These are phyloP conservation scores for Rhincodon typus DNA, from an alignment of 2,797 vertebrate genomes.

Conservation along the genomic window DNA sequence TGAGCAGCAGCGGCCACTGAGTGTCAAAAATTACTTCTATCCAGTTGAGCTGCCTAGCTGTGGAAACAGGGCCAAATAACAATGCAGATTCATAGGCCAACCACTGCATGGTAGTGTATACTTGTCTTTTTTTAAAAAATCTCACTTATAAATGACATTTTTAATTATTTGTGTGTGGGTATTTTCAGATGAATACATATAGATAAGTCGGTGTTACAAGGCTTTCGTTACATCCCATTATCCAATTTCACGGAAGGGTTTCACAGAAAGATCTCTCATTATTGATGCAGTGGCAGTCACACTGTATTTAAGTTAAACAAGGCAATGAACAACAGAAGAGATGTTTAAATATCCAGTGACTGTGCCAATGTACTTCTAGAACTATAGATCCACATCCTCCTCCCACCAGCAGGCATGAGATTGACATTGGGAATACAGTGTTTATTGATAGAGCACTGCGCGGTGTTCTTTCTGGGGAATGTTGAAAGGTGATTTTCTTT, in stretches of 20 bases:
- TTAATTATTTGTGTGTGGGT: constrained; percentile 29
- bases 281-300: constrained; percentile 32
- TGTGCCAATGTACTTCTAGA: constrained; percentile 23
- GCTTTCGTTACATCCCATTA: constrained; percentile 36
- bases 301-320: constrained; percentile 35
- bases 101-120: constrained; percentile 14
- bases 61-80: background rate
- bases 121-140: background rate
- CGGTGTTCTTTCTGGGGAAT: constrained; percentile 13
- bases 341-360: constrained; percentile 34
- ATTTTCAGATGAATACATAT: constrained; percentile 20
- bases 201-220: constrained; percentile 19
- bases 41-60: background rate
- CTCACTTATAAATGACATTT: constrained; percentile 27
- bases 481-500: constrained; percentile 37
- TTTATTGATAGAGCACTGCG: constrained; percentile 28
- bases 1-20: background rate
- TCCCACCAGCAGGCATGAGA: constrained; percentile 28
- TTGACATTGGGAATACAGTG: constrained; percentile 23
- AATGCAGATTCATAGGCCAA: background rate
- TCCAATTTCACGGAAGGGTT: constrained; percentile 24
- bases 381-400: constrained; percentile 29
- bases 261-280: constrained; percentile 32
- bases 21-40: background rate
- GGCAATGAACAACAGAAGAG: constrained; percentile 31